A percentile compares a stretch with the other conserved stretches of the same genome.
Conservation (phyloP, 2,888 invertebrate species). For the Pogonocherus hispidulus region DNA sequence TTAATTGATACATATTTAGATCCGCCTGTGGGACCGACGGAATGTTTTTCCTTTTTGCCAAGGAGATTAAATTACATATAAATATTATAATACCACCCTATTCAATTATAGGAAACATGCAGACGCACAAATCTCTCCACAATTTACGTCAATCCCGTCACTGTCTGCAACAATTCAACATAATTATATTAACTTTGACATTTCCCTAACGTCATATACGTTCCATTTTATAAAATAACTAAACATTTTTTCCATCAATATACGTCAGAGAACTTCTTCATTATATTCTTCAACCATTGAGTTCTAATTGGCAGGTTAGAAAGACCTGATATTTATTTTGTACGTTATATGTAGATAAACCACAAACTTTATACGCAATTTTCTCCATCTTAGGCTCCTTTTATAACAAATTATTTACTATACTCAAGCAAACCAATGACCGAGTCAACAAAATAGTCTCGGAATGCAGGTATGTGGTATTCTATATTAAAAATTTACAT, state of each 20-base stretch:
- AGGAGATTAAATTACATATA: no score
- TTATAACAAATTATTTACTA: constrained; percentile 15
- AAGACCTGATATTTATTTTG: neutral
- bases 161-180: no score
- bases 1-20: no score
- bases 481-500: constrained; percentile 50
- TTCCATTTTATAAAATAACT: neutral
- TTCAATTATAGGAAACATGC: no score
- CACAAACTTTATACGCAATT: constrained; percentile 4
- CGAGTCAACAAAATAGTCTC: constrained; percentile 46
- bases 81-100: no score
- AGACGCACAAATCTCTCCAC: no score
- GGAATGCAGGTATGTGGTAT: constrained; percentile 54
- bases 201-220: neutral
- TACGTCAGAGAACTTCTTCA: neutral
- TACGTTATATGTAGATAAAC: constrained; percentile 9
- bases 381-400: constrained; percentile 4
- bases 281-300: neutral
- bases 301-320: neutral
- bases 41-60: no score
- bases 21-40: no score
- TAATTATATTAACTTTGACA: neutral
- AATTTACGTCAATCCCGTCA: neutral
- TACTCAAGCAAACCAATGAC: neutral
- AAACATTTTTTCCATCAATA: neutral